Evolutionary conservation across 2,888 invertebrate genomes (phyloP), one percentile per base, ranked within the genome.

Genomic region (Cheilosia pagana): DNA sequence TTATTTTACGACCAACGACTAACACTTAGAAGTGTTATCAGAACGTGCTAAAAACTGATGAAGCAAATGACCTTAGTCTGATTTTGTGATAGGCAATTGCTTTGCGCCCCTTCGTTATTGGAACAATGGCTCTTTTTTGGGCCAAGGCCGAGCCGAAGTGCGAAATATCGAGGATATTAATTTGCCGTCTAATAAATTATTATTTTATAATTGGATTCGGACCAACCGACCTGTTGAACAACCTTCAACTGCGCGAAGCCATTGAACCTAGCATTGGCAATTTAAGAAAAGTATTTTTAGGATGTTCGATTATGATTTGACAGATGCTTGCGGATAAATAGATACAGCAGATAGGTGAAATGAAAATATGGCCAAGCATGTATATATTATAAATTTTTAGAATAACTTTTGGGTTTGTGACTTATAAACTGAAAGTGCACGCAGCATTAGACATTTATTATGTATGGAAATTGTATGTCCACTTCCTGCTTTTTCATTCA

Each of bases 1-100:
- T 53, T 43, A 31, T 70, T 70, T 59, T 48, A 3, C 7, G 31
- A 45, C 48, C 50, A 31, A 48, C 8, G 8, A 8, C 19, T 19
- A 45, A 5, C 16, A 45, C 14, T 39, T 59, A 59, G n/a, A 25
- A 41, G 23, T 23, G 21, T 23, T 23, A 59, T 41, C n/a, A 41
- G 23, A 59, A 14, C 21, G 60, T 62, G 60, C 45, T 60, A 25
- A 39, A 63, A 21, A 48, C 31, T 21, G 35, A 31, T 31, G 21
- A n/a, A 4, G 8, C 6, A 21, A 21, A 35, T 10, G n/a, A 16
- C 43, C 43, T 43, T 43, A 43, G 43, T 14, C 16, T 43, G 14
- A 16, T 43, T 43, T n/a, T 43, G 14, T 2, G 6, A 43, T n/a
- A n/a, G n/a, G 3, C 14, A 2, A 7, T n/a, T 41, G 43, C 2